Percentiles rank a stretch among this genome's conserved stretches.
Conservation (phyloP, 2,888 invertebrate genomes). For the Cryptocephalus primarius region DNA sequence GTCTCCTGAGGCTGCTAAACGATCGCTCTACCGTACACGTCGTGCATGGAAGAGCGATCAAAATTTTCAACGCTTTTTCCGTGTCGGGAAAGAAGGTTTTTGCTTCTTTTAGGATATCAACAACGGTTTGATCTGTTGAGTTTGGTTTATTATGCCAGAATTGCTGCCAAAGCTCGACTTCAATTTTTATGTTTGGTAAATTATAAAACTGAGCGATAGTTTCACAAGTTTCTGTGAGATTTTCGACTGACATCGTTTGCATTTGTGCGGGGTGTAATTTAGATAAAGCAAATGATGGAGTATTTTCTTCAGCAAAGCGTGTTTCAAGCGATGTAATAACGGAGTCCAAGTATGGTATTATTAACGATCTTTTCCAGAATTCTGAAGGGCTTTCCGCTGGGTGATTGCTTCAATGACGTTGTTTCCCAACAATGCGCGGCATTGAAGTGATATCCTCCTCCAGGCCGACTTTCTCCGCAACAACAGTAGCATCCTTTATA, state of each 20-base stretch:
- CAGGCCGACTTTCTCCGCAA: conserved; percentile 3
- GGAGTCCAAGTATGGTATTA: conserved; percentile 4
- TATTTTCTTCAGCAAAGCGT: conserved; percentile 7
- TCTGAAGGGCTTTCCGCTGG: conserved; percentile 4
- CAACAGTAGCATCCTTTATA: conserved; percentile 2
- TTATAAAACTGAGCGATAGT: conserved; percentile 2
- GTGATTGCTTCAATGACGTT: conserved; percentile 2
- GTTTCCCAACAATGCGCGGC: conserved; percentile 3
- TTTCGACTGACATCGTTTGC: conserved; percentile 5
- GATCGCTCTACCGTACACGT: conserved; percentile 5
- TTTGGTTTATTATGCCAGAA: conserved; percentile 2
- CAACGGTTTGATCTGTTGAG: conserved; percentile 4
- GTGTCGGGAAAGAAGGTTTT: conserved; percentile 2
- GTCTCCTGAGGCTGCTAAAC: conserved; percentile 3
- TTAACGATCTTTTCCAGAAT: conserved; percentile 4
- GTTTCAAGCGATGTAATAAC: not conserved
- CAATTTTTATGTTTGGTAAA: conserved; percentile 7
- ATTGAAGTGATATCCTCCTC: conserved; percentile 2
- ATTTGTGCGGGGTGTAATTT: conserved; percentile 8
- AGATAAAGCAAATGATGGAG: conserved; percentile 7
- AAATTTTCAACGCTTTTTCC: conserved; percentile 3
- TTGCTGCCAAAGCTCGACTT: conserved; percentile 5
- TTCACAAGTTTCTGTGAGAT: conserved; percentile 5
- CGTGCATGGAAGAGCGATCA: conserved; percentile 3
- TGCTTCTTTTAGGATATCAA: conserved; percentile 6